Evolutionary conservation across 2,113 vertebrate genomes (phyloP), one percentile per base, ranked within the genome.

Genomic region (Aegotheles bennettii): DNA sequence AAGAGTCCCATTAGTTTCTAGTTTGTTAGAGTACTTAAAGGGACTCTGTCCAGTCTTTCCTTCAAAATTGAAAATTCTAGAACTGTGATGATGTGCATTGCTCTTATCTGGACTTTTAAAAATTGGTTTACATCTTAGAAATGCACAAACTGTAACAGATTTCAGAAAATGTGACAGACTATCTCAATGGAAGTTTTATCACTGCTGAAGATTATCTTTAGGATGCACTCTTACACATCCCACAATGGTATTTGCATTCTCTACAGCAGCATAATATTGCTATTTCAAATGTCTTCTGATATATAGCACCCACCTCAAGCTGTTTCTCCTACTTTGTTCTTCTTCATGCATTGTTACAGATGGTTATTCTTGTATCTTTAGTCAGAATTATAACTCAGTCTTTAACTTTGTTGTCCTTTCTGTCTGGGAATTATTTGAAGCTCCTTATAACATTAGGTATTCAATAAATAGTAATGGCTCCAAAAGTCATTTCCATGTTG

Each of bases 71-170:
- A 36, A 53, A 35, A 57, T 67, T 85, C 50, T 43, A 40, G 16
- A 43, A 61, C 7, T 23, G 12, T 47, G 14, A 57, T 69, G 17
- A 26, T 0, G 0, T 31, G 6, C 17, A 16, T 61, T 90, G 5
- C 8, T 31, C 13, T 57, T 18, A 29, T 40, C 21, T 45, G 35
- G 48, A 75, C 12, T 83, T 82, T 31, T 7, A 3, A 38, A 51
- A 88, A 40, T 31, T 40, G 9, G 3, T 82, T 88, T 61, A 13
- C 11, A 13, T 47, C 13, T 63, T 42, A 83, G 33, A 83, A 83
- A 57, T 1, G 1, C 15, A 68, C 23, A 31, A 36, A 20, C 4
- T 35, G 6, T 64, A 78, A 57, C 5, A 56, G 9, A 11, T 85
- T 82, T 75, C 25, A 10, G 25, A 51, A 67, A 79, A 67, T n/a